Percentiles rank a stretch among this genome's conserved stretches.
Conservation (phyloP, 2,797 vertebrate genomes). For the Falco columbarius region DNA sequence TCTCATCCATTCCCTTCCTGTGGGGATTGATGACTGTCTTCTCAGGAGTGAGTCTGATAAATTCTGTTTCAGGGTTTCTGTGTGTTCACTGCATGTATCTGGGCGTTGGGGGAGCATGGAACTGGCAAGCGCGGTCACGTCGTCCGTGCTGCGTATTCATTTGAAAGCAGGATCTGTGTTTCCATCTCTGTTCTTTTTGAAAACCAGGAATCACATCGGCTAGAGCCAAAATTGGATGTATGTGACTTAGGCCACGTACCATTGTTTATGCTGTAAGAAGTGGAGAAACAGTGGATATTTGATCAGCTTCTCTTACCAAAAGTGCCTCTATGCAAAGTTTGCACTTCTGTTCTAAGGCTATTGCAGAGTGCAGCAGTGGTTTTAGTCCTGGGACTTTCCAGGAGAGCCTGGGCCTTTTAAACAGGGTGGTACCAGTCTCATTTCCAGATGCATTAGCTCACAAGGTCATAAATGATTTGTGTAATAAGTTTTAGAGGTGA, state of each 20-base stretch:
- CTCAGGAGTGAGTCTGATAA: fast-evolving
- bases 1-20: not conserved
- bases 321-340: not conserved
- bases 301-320: not conserved
- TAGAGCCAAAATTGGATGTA: not conserved
- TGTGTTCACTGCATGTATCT: not conserved
- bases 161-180: not conserved
- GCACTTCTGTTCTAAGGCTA: not conserved
- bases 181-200: not conserved
- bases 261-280: not conserved
- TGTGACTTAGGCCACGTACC: not conserved
- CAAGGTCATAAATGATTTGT: not conserved
- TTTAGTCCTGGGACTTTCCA: not conserved
- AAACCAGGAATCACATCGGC: not conserved
- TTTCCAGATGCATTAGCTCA: conserved; percentile 25
- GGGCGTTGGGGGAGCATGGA: fast-evolving
- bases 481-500: not conserved
- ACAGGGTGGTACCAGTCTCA: not conserved
- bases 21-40: not conserved
- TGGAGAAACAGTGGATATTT: not conserved
- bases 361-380: not conserved
- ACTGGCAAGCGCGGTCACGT: not conserved
- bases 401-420: not conserved
- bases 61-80: not conserved
- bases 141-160: not conserved